Base-by-base conservation (phyloP, 2,888 invertebrate species). In the Bombyx huttoni region DNA sequence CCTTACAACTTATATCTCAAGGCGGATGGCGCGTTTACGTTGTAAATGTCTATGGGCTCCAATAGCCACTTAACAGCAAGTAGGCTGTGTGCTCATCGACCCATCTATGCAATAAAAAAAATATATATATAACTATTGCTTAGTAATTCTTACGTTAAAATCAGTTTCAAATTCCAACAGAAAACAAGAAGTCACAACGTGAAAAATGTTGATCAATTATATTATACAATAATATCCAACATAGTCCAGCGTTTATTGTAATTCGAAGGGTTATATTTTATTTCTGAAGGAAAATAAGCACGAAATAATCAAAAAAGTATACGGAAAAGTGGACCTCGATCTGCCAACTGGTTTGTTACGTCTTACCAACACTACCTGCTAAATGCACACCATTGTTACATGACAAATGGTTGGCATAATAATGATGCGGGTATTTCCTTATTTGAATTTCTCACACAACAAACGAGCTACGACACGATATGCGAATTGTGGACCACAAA, bases 351-450 rank as follows among this genome's bases (percentile, higher is more conserved):
- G 24, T 24, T 24, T 24, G 24, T 24, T 24, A 24, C 24, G 3
- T 24, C 24, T 24, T 24, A 24, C 24, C 24, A 24, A 24, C 24
- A 24, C 24, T 3, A 5, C 24, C 24, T 3, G 24, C 40, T 49
- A 49, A 47, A 40, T 47, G 33, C 47, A 48, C 56, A 63, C 64
- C 60, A 68, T 73, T 70, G 66, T 69, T 59, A 55, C 58, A 67
- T 74, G 73, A 78, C 68, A 69, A 75, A 76, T 74, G 71, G 68
- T 63, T 62, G 63, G 63, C 61, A 61, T 69, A 67, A 72, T 60
- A 65, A 66, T 73, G 72, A 75, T 70, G 64, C 63, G 72, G 74
- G 73, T 69, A 58, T 63, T 61, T 67, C 65, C 68, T 68, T 67
- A 67, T 65, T 66, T 68, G 60, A 64, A 59, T 64, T 62, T 57